Evolutionary conservation across 2,113 vertebrate genomes (phyloP).

Genomic region (Etia nguti): DNA sequence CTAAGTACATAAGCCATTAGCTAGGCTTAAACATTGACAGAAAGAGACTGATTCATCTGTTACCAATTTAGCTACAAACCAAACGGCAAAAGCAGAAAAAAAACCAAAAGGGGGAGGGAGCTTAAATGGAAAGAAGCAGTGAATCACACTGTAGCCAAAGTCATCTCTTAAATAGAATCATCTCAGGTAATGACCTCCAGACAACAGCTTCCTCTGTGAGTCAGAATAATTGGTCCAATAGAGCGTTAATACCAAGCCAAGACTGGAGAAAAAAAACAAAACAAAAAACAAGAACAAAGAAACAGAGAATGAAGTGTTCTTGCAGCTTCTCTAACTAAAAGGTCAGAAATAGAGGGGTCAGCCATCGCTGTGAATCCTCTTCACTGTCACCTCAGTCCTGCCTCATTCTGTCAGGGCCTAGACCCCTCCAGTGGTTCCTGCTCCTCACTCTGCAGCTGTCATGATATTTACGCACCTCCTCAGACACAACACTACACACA

Average conservation of each 20-base stretch:
- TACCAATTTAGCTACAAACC: conserved; percentile 41
- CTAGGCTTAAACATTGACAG: conserved; percentile 58
- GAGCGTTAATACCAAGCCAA: conserved; percentile 50
- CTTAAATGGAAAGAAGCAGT: conserved; percentile 58
- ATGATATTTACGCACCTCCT: conserved; percentile 25
- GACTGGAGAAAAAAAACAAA: neutral
- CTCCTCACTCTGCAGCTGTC: conserved; percentile 33
- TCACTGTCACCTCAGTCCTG: conserved; percentile 42
- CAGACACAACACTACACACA: conserved; percentile 24
- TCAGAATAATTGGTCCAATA: conserved; percentile 62
- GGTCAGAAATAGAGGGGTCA: conserved; percentile 60
- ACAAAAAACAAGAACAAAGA: neutral
- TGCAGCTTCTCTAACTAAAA: conserved; percentile 38
- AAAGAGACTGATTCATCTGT: conserved; percentile 61
- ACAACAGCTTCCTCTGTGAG: conserved; percentile 55
- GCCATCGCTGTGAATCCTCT: conserved; percentile 51
- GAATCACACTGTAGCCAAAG: conserved; percentile 57
- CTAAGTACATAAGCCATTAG: conserved; percentile 52
- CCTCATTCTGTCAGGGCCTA: conserved; percentile 26
- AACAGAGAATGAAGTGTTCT: conserved; percentile 45
- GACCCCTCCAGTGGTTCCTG: conserved; percentile 36
- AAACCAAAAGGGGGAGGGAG: neutral
- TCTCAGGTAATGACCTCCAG: conserved; percentile 60
- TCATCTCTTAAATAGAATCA: conserved; percentile 56
- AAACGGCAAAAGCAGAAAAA: conserved; percentile 15